A percentile compares a stretch with the other conserved stretches of the same genome.
Conservation (phyloP, 30 jellyfish, hydroid and myxozoan genomes). For the Turritopsis dohrnii region DNA sequence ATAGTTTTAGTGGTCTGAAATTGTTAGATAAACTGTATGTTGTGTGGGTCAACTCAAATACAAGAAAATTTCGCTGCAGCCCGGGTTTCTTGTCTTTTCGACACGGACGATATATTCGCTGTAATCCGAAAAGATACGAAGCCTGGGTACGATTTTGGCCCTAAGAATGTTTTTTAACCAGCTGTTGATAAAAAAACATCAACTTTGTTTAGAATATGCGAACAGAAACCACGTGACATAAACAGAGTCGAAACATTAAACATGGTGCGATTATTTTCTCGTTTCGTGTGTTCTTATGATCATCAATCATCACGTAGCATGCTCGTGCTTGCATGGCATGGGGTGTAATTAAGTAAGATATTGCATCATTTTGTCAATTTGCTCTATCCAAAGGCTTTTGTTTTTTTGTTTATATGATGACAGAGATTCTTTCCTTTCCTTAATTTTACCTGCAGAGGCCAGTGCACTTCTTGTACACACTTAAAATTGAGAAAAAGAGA, state of each 20-base stretch:
- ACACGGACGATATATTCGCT: no score
- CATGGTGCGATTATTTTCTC: not conserved
- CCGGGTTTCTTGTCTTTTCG: no score
- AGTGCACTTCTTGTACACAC: no score
- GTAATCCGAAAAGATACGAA: no score
- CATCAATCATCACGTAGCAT: not conserved
- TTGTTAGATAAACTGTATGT: no score
- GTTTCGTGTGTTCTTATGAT: not conserved
- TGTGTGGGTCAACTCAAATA: no score
- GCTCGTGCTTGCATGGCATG: not conserved
- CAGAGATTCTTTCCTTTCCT: no score
- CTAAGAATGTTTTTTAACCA: not conserved
- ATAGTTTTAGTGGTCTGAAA: no score
- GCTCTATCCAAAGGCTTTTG: not conserved
- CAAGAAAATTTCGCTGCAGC: no score
- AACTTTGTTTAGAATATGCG: not conserved
- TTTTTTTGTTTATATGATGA: not conserved
- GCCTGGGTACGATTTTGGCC: no score
- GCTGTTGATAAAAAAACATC: not conserved
- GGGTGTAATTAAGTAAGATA: not conserved
- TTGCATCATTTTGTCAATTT: not conserved
- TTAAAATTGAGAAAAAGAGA: no score
- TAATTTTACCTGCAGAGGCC: no score
- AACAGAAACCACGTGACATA: not conserved
- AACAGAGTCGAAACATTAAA: not conserved